A percentile compares a stretch with the other conserved stretches of the same genome.
These are phyloP conservation scores for Phalacrocorax carbo DNA, from an alignment of 2,113 vertebrate species.

Conservation along the genomic window DNA sequence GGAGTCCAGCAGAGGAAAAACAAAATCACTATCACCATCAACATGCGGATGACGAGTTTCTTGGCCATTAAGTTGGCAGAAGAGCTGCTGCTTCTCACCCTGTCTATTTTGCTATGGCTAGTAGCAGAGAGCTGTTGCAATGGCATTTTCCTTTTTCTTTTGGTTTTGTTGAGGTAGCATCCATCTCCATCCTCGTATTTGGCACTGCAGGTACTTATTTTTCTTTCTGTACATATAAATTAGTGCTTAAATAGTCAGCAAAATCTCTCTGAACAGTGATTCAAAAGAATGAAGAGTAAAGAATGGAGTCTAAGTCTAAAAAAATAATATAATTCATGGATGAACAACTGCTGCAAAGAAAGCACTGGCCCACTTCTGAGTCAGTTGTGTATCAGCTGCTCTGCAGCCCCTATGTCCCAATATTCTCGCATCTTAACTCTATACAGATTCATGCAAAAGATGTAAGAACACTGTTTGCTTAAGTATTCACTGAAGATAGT, in stretches of 20 bases:
- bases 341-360: neutral
- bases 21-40: slow-evolving; percentile 92
- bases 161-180: slow-evolving; percentile 84
- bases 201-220: slow-evolving; percentile 72
- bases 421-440: neutral
- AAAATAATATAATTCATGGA: neutral
- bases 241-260: neutral
- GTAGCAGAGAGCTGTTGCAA: slow-evolving; percentile 61
- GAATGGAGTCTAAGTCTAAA: neutral
- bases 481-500: neutral
- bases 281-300: neutral
- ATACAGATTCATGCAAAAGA: neutral
- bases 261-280: neutral
- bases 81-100: slow-evolving; percentile 83
- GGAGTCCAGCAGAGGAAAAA: slow-evolving; percentile 99
- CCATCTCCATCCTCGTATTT: slow-evolving; percentile 83
- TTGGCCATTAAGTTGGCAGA: slow-evolving; percentile 90
- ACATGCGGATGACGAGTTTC: slow-evolving; percentile 96
- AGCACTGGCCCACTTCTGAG: neutral
- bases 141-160: slow-evolving; percentile 70
- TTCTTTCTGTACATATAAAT: slow-evolving; percentile 78
- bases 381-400: neutral
- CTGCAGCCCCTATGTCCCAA: fast-evolving
- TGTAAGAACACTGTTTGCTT: neutral
- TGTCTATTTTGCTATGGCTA: slow-evolving; percentile 50